phyloP scores from a whole-genome alignment of 2,888 invertebrate species.

The Iphiclides podalirius region DNA sequence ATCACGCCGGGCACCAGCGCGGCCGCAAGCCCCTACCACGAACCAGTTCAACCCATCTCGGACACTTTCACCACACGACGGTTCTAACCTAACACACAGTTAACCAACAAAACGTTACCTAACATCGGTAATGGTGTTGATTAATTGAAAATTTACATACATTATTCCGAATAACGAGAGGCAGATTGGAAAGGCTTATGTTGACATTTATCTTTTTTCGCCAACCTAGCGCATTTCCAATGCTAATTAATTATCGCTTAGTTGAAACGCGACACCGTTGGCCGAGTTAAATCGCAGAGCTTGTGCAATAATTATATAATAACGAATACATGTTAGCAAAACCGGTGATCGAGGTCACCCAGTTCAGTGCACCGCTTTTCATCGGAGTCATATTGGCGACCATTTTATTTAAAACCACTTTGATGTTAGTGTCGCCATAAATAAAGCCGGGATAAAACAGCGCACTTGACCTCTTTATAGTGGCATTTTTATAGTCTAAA shows the following conservation, averaged over 20 bases:
- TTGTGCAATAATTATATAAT: constrained; percentile 19
- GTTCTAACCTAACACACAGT: constrained; percentile 34
- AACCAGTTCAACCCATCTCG: constrained; percentile 38
- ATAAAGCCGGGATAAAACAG: constrained; percentile 32
- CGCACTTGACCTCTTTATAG: constrained; percentile 64
- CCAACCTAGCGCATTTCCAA: too few species aligned
- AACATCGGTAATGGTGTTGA: constrained; percentile 23
- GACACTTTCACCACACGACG: constrained; percentile 45
- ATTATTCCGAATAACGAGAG: neutral
- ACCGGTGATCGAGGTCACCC: constrained; percentile 23
- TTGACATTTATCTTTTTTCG: too few species aligned
- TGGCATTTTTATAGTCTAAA: constrained; percentile 50
- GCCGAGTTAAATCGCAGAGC: too few species aligned
- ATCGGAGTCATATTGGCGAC: constrained; percentile 17
- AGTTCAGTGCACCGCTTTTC: constrained; percentile 23
- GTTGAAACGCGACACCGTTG: too few species aligned
- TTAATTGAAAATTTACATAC: neutral
- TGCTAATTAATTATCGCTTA: too few species aligned
- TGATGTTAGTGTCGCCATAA: constrained; percentile 23
- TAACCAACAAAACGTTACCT: constrained; percentile 36
- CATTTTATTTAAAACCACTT: constrained; percentile 23
- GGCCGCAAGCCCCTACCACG: constrained; percentile 16
- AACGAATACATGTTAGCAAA: constrained; percentile 12
- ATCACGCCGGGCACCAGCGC: constrained; percentile 16
- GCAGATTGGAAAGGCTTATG: too few species aligned